Conservation (phyloP, 1,140 invertebrate genomes). For the Bombus fervidus region DNA sequence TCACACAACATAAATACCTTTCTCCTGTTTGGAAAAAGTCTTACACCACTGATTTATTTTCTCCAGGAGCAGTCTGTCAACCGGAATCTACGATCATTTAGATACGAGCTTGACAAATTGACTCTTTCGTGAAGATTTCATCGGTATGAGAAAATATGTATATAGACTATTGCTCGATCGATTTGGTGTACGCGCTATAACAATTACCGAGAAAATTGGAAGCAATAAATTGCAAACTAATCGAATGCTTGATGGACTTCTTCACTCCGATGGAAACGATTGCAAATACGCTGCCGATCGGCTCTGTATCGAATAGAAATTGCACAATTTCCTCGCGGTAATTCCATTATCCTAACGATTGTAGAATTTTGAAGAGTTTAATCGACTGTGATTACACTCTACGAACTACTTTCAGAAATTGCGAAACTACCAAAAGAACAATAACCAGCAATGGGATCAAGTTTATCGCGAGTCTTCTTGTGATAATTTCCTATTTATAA, state of each 20-base stretch:
- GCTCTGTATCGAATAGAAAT: constrained; percentile 50
- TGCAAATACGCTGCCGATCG: constrained; percentile 3
- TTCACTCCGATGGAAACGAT: constrained; percentile 6
- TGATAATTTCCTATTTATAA: not conserved
- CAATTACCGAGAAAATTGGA: constrained; percentile 16
- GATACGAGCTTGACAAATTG: not conserved
- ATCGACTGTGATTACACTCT: not conserved
- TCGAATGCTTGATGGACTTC: constrained; percentile 29
- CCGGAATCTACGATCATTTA: not conserved
- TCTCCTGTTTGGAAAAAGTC: too few relatives aligned
- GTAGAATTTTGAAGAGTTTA: constrained; percentile 16
- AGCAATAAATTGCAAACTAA: constrained; percentile 22
- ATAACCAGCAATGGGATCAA: not conserved
- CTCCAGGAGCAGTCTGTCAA: too few relatives aligned
- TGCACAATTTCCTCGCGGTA: constrained; percentile 49
- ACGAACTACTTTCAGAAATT: not conserved
- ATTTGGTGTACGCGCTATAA: not conserved
- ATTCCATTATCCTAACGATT: constrained; percentile 24
- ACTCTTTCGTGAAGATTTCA: not conserved
- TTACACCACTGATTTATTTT: too few relatives aligned
- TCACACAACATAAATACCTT: too few relatives aligned
- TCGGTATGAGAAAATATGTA: not conserved
- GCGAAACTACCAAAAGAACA: not conserved
- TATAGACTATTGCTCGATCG: not conserved
- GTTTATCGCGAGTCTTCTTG: too few relatives aligned